phyloP scores from a whole-genome alignment of 2,888 invertebrate species.

The Scaptomyza reducta region DNA sequence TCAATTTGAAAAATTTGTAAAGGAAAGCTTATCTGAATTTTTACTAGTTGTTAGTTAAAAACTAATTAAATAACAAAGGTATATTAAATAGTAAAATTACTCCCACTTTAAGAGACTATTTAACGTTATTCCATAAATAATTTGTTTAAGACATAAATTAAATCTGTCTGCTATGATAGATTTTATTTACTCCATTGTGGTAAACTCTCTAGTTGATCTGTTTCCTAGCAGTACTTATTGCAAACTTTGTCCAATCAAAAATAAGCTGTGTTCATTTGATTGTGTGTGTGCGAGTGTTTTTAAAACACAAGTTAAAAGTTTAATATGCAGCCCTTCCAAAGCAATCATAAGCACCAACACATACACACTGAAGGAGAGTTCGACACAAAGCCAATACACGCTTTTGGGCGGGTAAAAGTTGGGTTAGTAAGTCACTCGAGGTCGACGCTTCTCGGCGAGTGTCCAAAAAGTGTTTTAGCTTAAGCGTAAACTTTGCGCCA shows the following conservation, averaged over 20 bases:
- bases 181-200: background rate
- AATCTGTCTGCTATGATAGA: background rate
- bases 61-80: no score
- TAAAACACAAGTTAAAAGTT: slow-evolving; percentile 46
- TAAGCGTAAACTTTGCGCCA: slow-evolving; percentile 67
- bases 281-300: slow-evolving; percentile 2
- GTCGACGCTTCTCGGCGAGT: slow-evolving; percentile 44
- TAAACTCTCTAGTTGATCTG: slow-evolving; percentile 32
- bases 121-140: no score
- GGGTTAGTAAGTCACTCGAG: slow-evolving; percentile 50
- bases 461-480: slow-evolving; percentile 77
- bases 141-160: no score
- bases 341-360: slow-evolving; percentile 66
- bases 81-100: no score
- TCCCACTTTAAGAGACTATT: no score
- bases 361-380: slow-evolving; percentile 20
- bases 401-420: slow-evolving; percentile 44
- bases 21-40: no score
- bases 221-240: slow-evolving; percentile 17
- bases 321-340: slow-evolving; percentile 41
- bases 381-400: slow-evolving; percentile 52
- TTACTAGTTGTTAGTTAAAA: no score
- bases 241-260: slow-evolving; percentile 61
- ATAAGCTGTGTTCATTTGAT: slow-evolving; percentile 49
- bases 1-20: background rate